phyloP scores from a whole-genome alignment of 2,888 invertebrate species.

The Tupiocoris notatus region DNA sequence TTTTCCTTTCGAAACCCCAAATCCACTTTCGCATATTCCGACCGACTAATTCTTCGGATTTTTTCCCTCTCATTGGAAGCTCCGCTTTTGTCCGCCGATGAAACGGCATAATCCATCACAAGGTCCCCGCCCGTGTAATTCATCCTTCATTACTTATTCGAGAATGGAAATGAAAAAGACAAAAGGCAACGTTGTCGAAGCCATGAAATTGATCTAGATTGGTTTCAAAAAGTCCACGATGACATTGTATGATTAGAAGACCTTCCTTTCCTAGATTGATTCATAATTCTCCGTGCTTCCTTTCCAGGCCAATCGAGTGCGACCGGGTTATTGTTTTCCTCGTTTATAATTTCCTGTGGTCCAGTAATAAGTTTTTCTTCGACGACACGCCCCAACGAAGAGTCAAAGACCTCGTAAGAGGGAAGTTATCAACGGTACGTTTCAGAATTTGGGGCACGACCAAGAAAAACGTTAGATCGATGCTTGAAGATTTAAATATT shows the following conservation, averaged over 20 bases:
- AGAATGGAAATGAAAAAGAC: constrained; percentile 11
- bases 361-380: constrained; percentile 25
- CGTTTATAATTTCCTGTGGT: constrained; percentile 33
- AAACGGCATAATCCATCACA: background rate
- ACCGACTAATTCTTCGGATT: background rate
- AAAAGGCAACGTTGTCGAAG: constrained; percentile 5
- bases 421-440: no score
- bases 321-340: constrained; percentile 30
- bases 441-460: no score
- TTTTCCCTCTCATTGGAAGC: constrained; percentile 4
- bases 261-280: constrained; percentile 20
- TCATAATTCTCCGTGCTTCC: constrained; percentile 40
- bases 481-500: no score
- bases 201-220: constrained; percentile 35
- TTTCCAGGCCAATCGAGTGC: constrained; percentile 1
- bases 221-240: background rate
- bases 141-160: constrained; percentile 27
- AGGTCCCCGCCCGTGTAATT: background rate
- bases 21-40: background rate
- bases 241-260: background rate
- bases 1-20: background rate
- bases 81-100: background rate
- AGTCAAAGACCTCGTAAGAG: background rate
- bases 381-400: constrained; percentile 23
- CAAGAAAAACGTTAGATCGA: no score